phyloP scores from a whole-genome alignment of 2,113 vertebrate genomes.

The Naja naja region DNA sequence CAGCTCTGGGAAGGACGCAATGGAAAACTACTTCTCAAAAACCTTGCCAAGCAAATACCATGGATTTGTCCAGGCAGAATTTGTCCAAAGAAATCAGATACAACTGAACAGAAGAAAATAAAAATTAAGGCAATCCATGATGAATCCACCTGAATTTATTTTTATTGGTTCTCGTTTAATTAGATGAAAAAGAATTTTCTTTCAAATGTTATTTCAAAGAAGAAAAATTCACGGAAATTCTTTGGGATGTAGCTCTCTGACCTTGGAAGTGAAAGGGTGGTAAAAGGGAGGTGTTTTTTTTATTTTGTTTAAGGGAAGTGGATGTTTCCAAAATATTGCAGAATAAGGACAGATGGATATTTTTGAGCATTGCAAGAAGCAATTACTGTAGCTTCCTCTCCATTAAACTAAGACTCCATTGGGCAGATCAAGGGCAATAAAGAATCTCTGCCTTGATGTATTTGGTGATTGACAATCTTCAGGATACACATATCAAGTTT shows the following conservation, averaged over 20 bases:
- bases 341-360: background rate
- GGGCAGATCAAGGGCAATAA: background rate
- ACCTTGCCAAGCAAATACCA: background rate
- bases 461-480: background rate
- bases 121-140: background rate
- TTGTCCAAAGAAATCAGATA: background rate
- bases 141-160: background rate
- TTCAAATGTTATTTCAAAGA: background rate
- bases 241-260: background rate
- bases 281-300: background rate
- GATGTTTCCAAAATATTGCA: background rate
- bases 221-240: background rate
- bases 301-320: background rate
- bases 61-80: background rate
- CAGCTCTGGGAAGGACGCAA: background rate
- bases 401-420: background rate
- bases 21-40: background rate
- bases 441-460: background rate
- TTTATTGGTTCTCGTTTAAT: background rate
- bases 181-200: background rate
- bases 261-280: background rate
- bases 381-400: background rate
- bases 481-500: background rate
- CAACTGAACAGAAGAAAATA: background rate
- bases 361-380: background rate